Percentiles rank a stretch among this genome's conserved stretches.
Evolutionary conservation across 2,888 invertebrate genomes (phyloP).

Genomic region (Lymantria monacha): DNA sequence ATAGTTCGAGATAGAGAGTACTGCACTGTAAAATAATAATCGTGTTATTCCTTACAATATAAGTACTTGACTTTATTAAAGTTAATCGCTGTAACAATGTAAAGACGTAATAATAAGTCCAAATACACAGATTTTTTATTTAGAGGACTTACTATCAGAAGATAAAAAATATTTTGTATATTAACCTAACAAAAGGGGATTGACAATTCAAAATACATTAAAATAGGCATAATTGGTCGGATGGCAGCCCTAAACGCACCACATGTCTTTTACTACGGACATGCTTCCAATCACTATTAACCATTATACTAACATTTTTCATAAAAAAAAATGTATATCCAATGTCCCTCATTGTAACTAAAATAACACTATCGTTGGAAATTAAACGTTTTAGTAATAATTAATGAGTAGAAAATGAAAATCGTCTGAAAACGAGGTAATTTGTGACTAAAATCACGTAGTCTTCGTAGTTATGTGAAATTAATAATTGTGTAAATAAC

Average conservation of each 20-base stretch:
- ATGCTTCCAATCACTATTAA: constrained; percentile 21
- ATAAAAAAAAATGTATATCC: constrained; percentile 28
- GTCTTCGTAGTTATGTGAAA: no score
- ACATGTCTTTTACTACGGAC: constrained; percentile 63
- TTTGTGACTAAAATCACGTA: neutral
- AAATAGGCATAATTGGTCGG: constrained; percentile 5
- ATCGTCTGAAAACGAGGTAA: constrained; percentile 1
- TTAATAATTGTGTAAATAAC: no score
- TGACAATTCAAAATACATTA: neutral
- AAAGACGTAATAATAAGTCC: no score
- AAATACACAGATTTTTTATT: no score
- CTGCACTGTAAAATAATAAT: no score
- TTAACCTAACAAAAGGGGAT: neutral
- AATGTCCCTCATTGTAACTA: neutral
- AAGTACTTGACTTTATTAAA: no score
- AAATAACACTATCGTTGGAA: neutral
- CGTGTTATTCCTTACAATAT: no score
- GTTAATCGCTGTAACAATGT: no score
- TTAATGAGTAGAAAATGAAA: neutral
- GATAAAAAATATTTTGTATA: no score
- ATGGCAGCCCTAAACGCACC: constrained; percentile 29
- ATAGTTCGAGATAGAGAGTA: no score
- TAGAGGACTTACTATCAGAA: no score
- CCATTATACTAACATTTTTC: constrained; percentile 34
- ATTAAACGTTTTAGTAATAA: no score